Base-by-base conservation (phyloP, 2,113 vertebrate genomes). In the Nanorana parkeri region DNA sequence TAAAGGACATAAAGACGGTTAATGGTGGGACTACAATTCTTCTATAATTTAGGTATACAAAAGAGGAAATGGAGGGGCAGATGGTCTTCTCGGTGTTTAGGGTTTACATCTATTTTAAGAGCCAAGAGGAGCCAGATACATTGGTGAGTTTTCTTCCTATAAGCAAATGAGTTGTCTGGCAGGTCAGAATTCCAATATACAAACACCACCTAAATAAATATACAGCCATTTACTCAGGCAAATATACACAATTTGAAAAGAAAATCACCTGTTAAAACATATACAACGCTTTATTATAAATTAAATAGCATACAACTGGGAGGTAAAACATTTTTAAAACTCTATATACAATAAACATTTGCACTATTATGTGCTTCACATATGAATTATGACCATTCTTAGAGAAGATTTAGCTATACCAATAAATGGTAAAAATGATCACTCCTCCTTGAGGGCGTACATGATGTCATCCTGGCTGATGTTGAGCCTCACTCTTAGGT, bases 381-480 rank as follows among this genome's bases (percentile, higher is more conserved):
- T 63, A 15, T 15, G 58, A 73, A 16, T 10, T 11, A 6, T 0
- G 17, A 15, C 17, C 17, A 23, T 21, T 47, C 5, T 47, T 3
- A 47, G 13, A 15, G 11, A 47, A 47, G 2, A 8, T 47, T 47
- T 15, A 47, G 41, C 8, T 47, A 47, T 6, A n/a, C n/a, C n/a
- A n/a, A 47, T 1, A 28, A 28, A 64, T 13, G 28, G 52, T 20
- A 10, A 17, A 23, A 20, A 21, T 17, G 36, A 58, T 81, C 83
- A 96, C 36, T 95, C 93, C 0, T 93, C 90, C 87, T 94, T 97
- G 74, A 99, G 91, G 0, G 96, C 97, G 5, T 93, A 98, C 26
- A 97, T 89, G 29, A 97, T 91, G 24, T 98, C 95, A 0, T 97
- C 95, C 88, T 96, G 96, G 89, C 95, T 97, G 68, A 97, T 84